A percentile compares a stretch with the other conserved stretches of the same genome.
Evolutionary conservation across 1,140 invertebrate genomes (phyloP).

Genomic region (Euwallacea fornicatus): DNA sequence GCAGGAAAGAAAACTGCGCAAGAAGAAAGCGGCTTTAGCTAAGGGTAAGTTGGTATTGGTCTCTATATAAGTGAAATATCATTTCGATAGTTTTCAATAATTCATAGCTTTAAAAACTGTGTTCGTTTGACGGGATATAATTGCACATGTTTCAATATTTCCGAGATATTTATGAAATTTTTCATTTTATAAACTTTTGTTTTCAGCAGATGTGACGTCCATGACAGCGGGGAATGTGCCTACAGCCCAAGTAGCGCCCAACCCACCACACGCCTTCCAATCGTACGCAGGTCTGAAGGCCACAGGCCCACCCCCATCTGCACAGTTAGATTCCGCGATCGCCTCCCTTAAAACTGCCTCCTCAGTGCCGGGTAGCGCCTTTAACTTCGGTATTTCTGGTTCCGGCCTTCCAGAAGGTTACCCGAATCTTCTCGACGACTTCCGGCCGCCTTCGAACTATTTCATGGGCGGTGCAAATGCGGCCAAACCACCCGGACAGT

Average conservation of each 20-base stretch:
- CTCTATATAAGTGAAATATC: too few relatives aligned
- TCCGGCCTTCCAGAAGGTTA: constrained; percentile 60
- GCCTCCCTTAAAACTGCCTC: constrained; percentile 61
- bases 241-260: constrained; percentile 27
- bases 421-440: constrained; percentile 64
- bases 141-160: too few relatives aligned
- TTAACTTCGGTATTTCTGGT: constrained; percentile 64
- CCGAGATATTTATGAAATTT: too few relatives aligned
- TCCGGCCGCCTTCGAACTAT: constrained; percentile 58
- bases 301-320: constrained; percentile 52
- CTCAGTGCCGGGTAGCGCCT: constrained; percentile 68
- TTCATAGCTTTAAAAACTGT: neutral
- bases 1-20: constrained; percentile 11
- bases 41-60: constrained; percentile 1
- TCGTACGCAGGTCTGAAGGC: constrained; percentile 57
- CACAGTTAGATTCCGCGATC: constrained; percentile 56
- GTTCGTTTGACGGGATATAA: neutral
- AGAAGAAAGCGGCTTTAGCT: neutral
- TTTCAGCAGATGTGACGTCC: neutral
- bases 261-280: constrained; percentile 56
- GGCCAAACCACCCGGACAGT: constrained; percentile 42
- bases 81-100: neutral
- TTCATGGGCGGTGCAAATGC: constrained; percentile 60
- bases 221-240: constrained; percentile 23
- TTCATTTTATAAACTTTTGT: too few relatives aligned